Base-by-base conservation (phyloP, 2,113 vertebrate genomes). In the Artemisiospiza belli region DNA sequence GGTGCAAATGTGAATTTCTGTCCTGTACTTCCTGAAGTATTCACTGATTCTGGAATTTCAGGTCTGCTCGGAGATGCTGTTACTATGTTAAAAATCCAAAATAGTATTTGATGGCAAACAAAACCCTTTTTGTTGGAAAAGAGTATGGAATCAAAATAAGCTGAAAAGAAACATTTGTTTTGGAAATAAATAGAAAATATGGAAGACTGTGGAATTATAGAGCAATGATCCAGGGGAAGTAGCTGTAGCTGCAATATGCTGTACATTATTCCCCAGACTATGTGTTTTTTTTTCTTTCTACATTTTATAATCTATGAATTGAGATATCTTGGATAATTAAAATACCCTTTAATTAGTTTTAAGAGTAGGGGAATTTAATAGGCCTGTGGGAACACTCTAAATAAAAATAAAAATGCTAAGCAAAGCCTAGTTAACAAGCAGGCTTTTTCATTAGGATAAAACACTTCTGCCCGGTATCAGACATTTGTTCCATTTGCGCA, bases 271-370 rank as follows among this genome's bases (percentile, higher is more conserved):
- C 57, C 93, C 31, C n/a, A 83, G 19, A 77, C 51, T 78, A 54
- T 22, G 9, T 5, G 46, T 30, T 51, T 10, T 49, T 61, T 77
- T 73, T 66, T 20, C 22, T 86, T 88, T 57, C 55, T 86, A n/a
- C 47, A 6, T 59, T 92, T 83, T 90, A 70, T 80, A 92, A 67
- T 83, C 64, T 78, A 74, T 83, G 55, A 80, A 83, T 93, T 88
- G 90, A 85, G 68, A 70, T 80, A 86, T 86, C 63, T 74, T 69
- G 83, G 64, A 85, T 84, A 89, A 87, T 93, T 92, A 96, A 86
- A 76, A 83, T 62, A 87, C 15, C 39, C 83, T 86, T 86, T 95
- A 93, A 90, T 96, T 89, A 95, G 92, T 87, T 93, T 87, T 93
- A 93, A 95, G 64, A 93, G 83, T 89, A 67, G 35, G 12, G 33